Percentiles rank a stretch among this genome's conserved stretches.
Evolutionary conservation across 2,888 invertebrate species (phyloP).

Genomic region (Erebia aethiops): DNA sequence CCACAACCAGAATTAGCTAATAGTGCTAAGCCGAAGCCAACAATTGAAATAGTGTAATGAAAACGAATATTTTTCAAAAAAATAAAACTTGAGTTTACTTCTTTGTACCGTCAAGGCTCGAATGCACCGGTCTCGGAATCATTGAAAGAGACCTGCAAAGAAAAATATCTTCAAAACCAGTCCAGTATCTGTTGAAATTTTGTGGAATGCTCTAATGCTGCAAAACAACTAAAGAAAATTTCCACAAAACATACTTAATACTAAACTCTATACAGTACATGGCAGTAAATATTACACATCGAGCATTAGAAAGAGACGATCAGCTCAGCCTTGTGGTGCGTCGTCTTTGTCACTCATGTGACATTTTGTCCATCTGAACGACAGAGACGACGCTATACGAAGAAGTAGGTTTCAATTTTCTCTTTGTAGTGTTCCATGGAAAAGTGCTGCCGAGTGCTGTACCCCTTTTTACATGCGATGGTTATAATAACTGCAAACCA

Average conservation of each 20-base stretch:
- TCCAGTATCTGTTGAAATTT: not conserved
- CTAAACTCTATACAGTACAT: not conserved
- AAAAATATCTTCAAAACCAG: conserved; percentile 30
- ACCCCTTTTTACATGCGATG: conserved; percentile 38
- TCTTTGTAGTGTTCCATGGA: no score
- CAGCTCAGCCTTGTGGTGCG: no score
- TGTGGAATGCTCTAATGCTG: not conserved
- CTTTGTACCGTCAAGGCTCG: conserved; percentile 67
- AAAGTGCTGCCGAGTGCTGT: not conserved
- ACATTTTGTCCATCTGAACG: no score
- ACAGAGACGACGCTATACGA: no score
- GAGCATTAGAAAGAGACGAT: no score
- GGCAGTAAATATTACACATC: no score
- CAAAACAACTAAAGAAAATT: conserved; percentile 22
- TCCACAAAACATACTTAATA: conserved; percentile 20
- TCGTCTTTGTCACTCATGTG: no score
- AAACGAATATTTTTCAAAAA: conserved; percentile 22
- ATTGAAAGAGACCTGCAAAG: conserved; percentile 74
- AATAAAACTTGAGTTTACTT: conserved; percentile 53
- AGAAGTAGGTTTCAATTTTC: no score
- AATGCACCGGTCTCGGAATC: conserved; percentile 71
- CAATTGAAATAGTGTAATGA: conserved; percentile 19
- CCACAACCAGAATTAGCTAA: conserved; percentile 34
- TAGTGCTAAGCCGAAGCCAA: conserved; percentile 42
- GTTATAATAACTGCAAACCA: conserved; percentile 34